These are phyloP conservation scores for Echiichthys vipera DNA, from an alignment of 2,797 vertebrate genomes.

Conservation along the genomic window DNA sequence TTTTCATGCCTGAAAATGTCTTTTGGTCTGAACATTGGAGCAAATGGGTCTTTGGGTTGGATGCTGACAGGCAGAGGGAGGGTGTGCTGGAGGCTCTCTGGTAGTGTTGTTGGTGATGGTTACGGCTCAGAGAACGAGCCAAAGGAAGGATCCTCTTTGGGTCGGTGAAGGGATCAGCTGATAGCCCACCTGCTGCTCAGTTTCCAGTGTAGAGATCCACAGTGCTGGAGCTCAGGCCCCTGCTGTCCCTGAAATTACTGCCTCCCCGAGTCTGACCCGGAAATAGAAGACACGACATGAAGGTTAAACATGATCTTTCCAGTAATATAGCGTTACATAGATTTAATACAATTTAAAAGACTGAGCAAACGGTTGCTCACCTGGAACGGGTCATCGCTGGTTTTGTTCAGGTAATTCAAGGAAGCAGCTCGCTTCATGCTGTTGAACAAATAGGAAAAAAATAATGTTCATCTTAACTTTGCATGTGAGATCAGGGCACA, in stretches of 20 bases:
- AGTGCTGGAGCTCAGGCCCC: constrained; percentile 93
- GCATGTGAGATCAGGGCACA: background rate
- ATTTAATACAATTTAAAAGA: background rate
- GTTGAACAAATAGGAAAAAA: constrained; percentile 25
- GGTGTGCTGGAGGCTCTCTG: background rate
- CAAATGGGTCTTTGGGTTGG: constrained; percentile 53
- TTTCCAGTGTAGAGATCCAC: constrained; percentile 91
- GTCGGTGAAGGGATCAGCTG: constrained; percentile 5
- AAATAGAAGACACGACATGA: background rate
- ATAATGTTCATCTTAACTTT: background rate
- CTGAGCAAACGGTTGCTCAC: constrained; percentile 75
- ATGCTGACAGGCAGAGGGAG: background rate
- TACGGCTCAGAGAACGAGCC: constrained; percentile 18
- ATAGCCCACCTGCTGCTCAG: constrained; percentile 56
- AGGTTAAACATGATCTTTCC: background rate
- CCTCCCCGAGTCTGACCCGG: constrained; percentile 80
- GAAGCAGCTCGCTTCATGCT: constrained; percentile 97
- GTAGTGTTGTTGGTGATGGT: constrained; percentile 29
- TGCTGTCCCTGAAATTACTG: constrained; percentile 82
- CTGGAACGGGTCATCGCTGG: constrained; percentile 89
- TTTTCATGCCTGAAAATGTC: constrained; percentile 24
- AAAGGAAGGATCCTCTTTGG: constrained; percentile 31
- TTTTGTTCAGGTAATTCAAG: constrained; percentile 93
- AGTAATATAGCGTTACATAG: background rate
- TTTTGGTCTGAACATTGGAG: constrained; percentile 31